Conservation (phyloP, 2,113 vertebrate species). For the Bubo scandiacus region DNA sequence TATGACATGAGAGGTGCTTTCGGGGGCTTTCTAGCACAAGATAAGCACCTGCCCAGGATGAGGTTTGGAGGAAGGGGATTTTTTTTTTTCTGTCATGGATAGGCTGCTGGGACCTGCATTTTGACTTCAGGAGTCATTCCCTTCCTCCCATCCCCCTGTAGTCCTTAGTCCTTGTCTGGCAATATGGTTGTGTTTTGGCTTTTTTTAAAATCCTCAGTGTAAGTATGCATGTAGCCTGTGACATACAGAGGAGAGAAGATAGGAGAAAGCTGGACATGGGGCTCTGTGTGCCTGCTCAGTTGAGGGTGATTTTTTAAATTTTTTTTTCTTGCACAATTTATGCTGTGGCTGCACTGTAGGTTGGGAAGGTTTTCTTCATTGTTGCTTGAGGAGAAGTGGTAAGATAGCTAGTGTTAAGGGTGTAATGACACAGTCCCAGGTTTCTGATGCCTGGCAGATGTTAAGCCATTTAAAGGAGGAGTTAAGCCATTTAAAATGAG, state of each 20-base stretch:
- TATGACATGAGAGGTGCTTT: not conserved
- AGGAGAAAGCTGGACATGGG: not conserved
- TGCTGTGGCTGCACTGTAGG: not conserved
- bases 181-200: not conserved
- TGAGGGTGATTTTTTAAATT: not conserved
- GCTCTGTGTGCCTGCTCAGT: not conserved
- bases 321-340: not conserved
- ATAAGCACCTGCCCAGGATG: constrained; percentile 13
- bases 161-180: not conserved
- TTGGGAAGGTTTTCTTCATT: not conserved
- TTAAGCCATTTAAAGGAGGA: constrained; percentile 11
- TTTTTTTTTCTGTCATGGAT: not conserved
- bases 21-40: not conserved
- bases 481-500: constrained; percentile 24
- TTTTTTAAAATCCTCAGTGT: not conserved
- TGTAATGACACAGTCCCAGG: not conserved
- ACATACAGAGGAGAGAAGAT: not conserved
- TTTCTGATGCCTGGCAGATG: not conserved
- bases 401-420: not conserved
- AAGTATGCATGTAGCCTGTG: not conserved
- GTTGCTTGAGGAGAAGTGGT: not conserved
- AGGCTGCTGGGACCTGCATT: not conserved
- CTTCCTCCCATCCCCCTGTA: not conserved
- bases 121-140: not conserved
- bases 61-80: not conserved